Evolutionary conservation across 2,797 vertebrate genomes (phyloP), one percentile per base, ranked within the genome.

Genomic region (Yasuhikotakia modesta): DNA sequence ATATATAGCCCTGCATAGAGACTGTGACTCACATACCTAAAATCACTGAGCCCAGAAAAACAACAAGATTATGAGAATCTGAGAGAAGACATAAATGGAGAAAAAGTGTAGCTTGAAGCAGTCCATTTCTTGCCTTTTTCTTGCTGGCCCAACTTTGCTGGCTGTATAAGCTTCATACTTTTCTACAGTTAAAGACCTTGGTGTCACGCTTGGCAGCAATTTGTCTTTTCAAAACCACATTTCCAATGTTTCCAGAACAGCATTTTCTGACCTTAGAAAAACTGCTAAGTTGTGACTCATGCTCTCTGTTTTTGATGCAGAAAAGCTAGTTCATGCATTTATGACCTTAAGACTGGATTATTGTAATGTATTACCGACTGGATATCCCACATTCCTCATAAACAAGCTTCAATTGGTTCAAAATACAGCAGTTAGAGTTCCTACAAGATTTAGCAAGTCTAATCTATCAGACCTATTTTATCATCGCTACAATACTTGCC

Each of bases 1-100:
- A 87, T 82, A 87, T 87, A 86, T 85, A 86, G 82, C 70, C 67
- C 12, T 11, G 64, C 75, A 75, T 65, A 76, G 70, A 61, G 78
- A 75, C 81, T 73, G 64, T 72, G 73, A 81, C 68, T 86, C 84
- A 87, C 70, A 77, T 64, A 84, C 73, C 75, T 78, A 83, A 85
- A 85, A 73, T 80, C 76, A 64, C 67, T 64, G 12, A 66, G 39
- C 73, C 60, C 69, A 68, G 66, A 80, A 78, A 82, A 82, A 73
- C 52, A 70, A 45, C 60, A 79, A 64, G 58, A 72, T 73, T 81
- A 85, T 63, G 27, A 55, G 79, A 83, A 78, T 71, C 14, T 43
- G 39, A 71, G 60, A 43, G 5, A 52, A 67, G 70, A 60, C 39
- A 69, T 35, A 55, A 60, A 71, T 27, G 22, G 30, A 39, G 30